Evolutionary conservation across 2,113 vertebrate species (phyloP), one percentile per base, ranked within the genome.

Genomic region (Gadus chalcogrammus): DNA sequence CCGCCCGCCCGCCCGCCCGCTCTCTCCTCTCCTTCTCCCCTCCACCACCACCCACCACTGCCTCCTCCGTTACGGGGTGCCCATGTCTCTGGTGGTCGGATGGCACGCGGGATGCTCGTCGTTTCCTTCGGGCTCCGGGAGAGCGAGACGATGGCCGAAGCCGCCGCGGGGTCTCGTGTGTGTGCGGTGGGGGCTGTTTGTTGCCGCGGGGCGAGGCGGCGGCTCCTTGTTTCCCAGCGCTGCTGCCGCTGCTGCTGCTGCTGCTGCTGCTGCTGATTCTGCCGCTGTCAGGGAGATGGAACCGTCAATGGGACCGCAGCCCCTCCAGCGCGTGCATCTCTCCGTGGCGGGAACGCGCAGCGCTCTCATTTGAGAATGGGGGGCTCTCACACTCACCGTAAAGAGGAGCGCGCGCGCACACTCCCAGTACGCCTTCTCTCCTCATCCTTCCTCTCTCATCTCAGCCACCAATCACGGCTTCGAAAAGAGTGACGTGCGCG

Each of bases 251-350:
- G 61, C 67, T 73, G 15, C 62, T 16, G 70, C 35, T 24, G 64
- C 67, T 73, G n/a, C n/a, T n/a, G 75, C 82, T 77, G 79, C 79
- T 86, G 88, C 86, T 88, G 90, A 85, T 86, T 77, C 80, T 87
- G 91, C 86, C 88, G 91, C 90, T 93, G 91, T 90, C 90, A 92
- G 89, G 85, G 91, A 93, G 90, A 93, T 84, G 79, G 88, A 92
- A 87, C 88, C 87, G 90, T 93, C 92, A 93, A 93, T 93, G 92
- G 91, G 91, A 93, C 92, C 92, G 92, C 92, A 93, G 90, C 92
- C 91, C 89, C 90, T 91, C 82, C 69, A 86, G 92, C 90, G 91
- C 91, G 91, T 76, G 81, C 88, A 87, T 91, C 81, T 74, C 79
- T 81, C 74, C 77, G 82, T 82, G 79, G 77, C 89, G 88, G 80